Evolutionary conservation across 2,113 vertebrate genomes (phyloP), one percentile per base, ranked within the genome.

Genomic region (Spea multiplicata): DNA sequence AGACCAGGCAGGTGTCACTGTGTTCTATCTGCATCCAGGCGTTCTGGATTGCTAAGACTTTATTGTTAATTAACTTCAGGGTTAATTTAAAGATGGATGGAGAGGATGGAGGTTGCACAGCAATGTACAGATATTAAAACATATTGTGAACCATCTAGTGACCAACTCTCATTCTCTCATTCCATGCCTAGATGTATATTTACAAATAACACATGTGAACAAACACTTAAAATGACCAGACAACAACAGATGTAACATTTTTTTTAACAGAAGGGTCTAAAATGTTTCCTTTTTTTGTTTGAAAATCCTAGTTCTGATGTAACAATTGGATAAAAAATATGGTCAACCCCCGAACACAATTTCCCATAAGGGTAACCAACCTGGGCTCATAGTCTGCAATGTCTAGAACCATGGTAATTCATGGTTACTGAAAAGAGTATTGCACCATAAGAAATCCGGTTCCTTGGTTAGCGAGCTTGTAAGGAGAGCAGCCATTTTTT

Each of bases 401-500:
- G 82, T 30, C 76, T 84, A 83, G 72, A 84, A 87, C 80, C 44
- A 86, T 81, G 75, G 86, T 86, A 88, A 87, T 88, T 88, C 86
- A 30, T 30, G 30, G 73, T 81, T 86, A 84, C 83, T 81, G 86
- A 90, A 89, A 59, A 86, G 83, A 86, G 86, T 92, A 93, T 92
- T 92, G 91, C 92, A 93, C 91, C 88, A 85, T 83, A 83, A 83
- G 78, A 78, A 86, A 84, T 67, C 80, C 64, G 77, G 73, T 73
- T 68, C 8, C 49, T 8, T 7, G 44, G 74, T 92, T 91, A 94
- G 71, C 93, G 93, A 89, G 87, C 90, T 81, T 94, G 86, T 73
- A 97, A 90, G 0, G 90, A 93, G 80, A 95, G 91, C 81, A 99
- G 88, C 97, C 97, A 99, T 87, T 96, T 98, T 76, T 85, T 93